Base-by-base conservation (phyloP, 2,888 invertebrate genomes). In the Shargacucullia verbasci region DNA sequence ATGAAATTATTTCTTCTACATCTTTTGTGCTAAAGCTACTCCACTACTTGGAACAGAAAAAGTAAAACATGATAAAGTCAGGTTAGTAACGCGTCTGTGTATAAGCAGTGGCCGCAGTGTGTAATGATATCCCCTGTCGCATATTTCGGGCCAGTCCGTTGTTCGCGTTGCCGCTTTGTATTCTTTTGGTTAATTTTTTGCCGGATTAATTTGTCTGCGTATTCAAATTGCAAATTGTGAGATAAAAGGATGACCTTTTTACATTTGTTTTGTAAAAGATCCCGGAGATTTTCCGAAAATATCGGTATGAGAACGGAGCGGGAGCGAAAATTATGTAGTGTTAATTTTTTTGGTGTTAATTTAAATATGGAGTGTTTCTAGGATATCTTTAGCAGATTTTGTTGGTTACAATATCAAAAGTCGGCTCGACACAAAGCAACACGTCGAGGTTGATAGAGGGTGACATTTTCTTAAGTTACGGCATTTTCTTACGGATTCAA, bases 221-320 rank as follows among this genome's bases (percentile, higher is more conserved):
- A 92, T 92, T 90, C 90, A 91, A 91, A 93, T 90, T 89, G 88
- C 90, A 89, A 89, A 91, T 91, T 89, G 86, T 84, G 88, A 87
- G 84, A 90, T 90, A 88, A 88, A 90, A 85, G 87, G 82, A 83
- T 87, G 84, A 86, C 86, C 87, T 87, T 88, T 88, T 86, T 81
- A 80, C 75, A 80, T 83, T 81, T 83, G 79, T 79, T 74, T 73
- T 66, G 52, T 27, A 44, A 60, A 68, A 72, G 54, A 59, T 70
- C 56, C 49, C 44, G 41, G 57, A 68, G 59, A 73, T 69, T 63
- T 48, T 13, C 33, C 48, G 40, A 73, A 73, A 63, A 66, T 64
- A 70, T 60, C 43, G 27, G 53, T 45, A 52, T 46, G 43, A 70
- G 67, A 73, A 64, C 57, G 39, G 45, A 71, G 59, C 46, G 63